Evolutionary conservation across 1,140 invertebrate species (phyloP).

Genomic region (Conopomorpha cramerella): DNA sequence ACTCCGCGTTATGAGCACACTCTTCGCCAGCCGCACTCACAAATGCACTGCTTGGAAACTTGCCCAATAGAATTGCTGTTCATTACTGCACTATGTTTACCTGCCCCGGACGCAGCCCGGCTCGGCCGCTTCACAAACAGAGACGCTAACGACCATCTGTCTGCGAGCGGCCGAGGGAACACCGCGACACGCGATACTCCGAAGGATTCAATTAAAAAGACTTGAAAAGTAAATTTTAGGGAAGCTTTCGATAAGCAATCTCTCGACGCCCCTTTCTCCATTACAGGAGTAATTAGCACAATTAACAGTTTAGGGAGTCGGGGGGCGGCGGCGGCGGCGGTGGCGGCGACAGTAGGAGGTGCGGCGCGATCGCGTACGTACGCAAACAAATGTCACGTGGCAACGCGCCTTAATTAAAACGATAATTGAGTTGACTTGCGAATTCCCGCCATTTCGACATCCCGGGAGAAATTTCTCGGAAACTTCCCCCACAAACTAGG

Average conservation of each 20-base stretch:
- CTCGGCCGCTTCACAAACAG: too few relatives aligned
- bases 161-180: too few relatives aligned
- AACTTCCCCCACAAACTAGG: constrained; percentile 44
- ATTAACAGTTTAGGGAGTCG: constrained; percentile 37
- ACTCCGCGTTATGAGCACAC: constrained; percentile 13
- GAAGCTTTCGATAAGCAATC: constrained; percentile 49
- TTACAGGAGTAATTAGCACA: constrained; percentile 57
- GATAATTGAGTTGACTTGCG: constrained; percentile 60
- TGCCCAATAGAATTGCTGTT: constrained; percentile 18
- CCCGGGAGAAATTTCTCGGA: constrained; percentile 46
- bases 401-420: constrained; percentile 57
- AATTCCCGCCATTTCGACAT: constrained; percentile 55
- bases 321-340: constrained; percentile 13
- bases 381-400: constrained; percentile 60
- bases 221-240: constrained; percentile 31
- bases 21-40: constrained; percentile 11
- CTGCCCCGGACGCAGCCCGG: too few relatives aligned
- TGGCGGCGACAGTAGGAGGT: too few relatives aligned
- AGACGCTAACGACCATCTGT: too few relatives aligned
- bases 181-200: too few relatives aligned
- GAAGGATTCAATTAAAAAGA: too few relatives aligned
- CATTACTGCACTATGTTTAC: constrained; percentile 13
- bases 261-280: constrained; percentile 35
- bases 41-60: constrained; percentile 19
- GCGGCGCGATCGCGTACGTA: constrained; percentile 48